A percentile compares a stretch with the other conserved stretches of the same genome.
Evolutionary conservation across 2,797 vertebrate genomes (phyloP).

Genomic region (Botia kubotai): DNA sequence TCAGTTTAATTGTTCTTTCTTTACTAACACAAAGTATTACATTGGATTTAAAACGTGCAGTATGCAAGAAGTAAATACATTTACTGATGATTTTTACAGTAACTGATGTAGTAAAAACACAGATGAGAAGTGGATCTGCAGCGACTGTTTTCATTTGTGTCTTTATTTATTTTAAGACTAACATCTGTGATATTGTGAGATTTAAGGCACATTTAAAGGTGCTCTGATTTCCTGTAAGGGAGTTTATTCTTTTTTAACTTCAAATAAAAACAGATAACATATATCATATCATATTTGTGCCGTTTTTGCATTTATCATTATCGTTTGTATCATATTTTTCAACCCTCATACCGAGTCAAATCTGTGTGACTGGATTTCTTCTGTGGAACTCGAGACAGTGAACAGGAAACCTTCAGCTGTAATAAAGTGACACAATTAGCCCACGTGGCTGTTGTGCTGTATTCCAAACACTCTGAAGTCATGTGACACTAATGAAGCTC

Average conservation of each 20-base stretch:
- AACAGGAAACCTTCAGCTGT: too few species aligned
- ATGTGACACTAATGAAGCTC: too few species aligned
- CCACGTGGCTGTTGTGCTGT: too few species aligned
- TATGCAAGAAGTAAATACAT: constrained; percentile 18
- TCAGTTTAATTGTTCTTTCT: not conserved
- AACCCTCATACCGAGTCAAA: too few species aligned
- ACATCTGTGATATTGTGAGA: constrained; percentile 17
- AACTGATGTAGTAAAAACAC: not conserved
- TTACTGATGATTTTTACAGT: not conserved
- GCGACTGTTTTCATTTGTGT: not conserved
- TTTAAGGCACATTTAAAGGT: constrained; percentile 36
- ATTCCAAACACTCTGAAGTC: too few species aligned
- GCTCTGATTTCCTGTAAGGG: constrained; percentile 27
- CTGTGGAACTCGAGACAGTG: too few species aligned
- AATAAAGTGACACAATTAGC: too few species aligned
- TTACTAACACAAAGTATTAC: not conserved
- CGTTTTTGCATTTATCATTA: too few species aligned
- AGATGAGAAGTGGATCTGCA: not conserved
- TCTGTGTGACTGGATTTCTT: too few species aligned
- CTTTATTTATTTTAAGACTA: constrained; percentile 5
- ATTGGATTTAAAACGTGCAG: constrained; percentile 1
- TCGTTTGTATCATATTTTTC: too few species aligned
- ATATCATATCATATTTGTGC: not conserved
- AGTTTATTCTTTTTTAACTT: constrained; percentile 44
- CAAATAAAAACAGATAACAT: constrained; percentile 36